phyloP scores from a whole-genome alignment of 2,797 vertebrate genomes.

The Caiman crocodilus region DNA sequence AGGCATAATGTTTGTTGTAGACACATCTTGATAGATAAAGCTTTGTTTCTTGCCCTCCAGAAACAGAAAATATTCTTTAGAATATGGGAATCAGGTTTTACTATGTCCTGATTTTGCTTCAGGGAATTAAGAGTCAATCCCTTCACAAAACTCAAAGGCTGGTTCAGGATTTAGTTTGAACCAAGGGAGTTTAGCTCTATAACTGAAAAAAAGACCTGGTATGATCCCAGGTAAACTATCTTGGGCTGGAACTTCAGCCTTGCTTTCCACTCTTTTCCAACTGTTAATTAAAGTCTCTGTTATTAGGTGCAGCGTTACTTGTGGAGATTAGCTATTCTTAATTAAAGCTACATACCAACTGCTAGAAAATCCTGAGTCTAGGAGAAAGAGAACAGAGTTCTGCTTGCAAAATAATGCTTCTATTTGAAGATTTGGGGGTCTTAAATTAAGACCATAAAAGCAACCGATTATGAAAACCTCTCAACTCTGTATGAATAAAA shows the following conservation, averaged over 20 bases:
- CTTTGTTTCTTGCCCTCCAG: background rate
- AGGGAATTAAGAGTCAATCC: background rate
- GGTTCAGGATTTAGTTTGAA: conserved; percentile 5
- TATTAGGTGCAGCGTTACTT: background rate
- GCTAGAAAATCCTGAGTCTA: background rate
- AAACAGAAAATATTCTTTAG: background rate
- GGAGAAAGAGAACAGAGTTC: background rate
- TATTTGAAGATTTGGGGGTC: background rate
- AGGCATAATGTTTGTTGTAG: background rate
- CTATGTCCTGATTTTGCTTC: background rate
- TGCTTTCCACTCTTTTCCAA: background rate
- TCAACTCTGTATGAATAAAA: background rate
- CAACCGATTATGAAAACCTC: background rate
- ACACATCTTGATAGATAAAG: background rate
- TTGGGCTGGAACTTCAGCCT: background rate
- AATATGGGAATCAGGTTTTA: background rate
- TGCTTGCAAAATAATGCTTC: background rate
- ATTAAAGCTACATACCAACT: background rate
- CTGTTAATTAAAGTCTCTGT: background rate
- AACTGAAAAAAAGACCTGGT: background rate
- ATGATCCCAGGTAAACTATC: background rate
- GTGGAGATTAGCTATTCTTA: background rate
- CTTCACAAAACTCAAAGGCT: background rate
- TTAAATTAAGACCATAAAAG: background rate
- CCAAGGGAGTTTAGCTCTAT: background rate